Percentiles rank a stretch among this genome's conserved stretches.
Conservation (phyloP, 1,140 invertebrate genomes). For the Aphelenchoides besseyi region DNA sequence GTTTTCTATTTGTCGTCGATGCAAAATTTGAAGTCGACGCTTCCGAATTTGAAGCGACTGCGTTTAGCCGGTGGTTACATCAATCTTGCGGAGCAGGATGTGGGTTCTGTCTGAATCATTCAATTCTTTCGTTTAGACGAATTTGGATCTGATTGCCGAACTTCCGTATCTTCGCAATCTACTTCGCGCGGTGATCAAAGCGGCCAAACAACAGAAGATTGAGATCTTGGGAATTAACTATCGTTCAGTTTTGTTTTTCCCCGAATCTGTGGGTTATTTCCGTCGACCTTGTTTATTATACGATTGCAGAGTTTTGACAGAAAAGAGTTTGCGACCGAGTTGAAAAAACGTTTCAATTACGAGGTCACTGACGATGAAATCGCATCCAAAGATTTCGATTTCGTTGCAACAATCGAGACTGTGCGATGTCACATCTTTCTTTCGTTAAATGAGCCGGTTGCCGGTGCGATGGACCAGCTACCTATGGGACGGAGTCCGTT, state of each 20-base stretch:
- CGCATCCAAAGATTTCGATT: neutral
- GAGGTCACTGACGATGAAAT: neutral
- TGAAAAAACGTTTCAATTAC: neutral
- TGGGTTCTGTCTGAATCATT: neutral
- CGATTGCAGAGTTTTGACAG: neutral
- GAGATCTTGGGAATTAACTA: neutral
- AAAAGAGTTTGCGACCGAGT: neutral
- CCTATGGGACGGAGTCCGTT: too few species aligned
- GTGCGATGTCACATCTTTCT: neutral
- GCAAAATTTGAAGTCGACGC: neutral
- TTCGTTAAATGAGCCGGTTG: neutral
- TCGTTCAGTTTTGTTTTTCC: neutral
- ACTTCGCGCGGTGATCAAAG: neutral
- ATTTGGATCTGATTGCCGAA: neutral
- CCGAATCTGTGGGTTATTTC: neutral
- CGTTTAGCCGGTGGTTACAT: constrained; percentile 6
- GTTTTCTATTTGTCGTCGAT: neutral
- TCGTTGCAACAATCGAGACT: neutral
- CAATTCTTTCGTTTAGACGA: neutral
- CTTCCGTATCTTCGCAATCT: neutral
- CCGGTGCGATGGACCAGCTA: too few species aligned
- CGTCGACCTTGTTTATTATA: neutral
- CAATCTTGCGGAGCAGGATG: neutral
- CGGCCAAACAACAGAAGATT: neutral
- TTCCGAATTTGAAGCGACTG: constrained; percentile 5